Evolutionary conservation across 2,888 invertebrate species (phyloP).

Genomic region (Lottia scabra): DNA sequence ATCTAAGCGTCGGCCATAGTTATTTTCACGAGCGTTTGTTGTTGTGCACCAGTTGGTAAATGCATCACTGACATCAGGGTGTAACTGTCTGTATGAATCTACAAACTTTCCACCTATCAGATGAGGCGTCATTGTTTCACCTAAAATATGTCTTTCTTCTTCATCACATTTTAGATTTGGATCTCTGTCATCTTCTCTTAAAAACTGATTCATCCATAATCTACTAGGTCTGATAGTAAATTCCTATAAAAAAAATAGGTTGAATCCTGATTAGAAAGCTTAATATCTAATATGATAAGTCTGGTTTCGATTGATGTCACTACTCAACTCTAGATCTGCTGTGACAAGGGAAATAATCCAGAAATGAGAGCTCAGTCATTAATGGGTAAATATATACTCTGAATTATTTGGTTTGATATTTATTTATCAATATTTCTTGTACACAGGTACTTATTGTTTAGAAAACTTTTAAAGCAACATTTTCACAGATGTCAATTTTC

Average conservation of each 20-base stretch:
- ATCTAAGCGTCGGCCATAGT: conserved; percentile 72
- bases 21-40: conserved; percentile 70
- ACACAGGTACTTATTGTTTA: too few species aligned
- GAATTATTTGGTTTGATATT: too few species aligned
- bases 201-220: conserved; percentile 67
- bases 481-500: too few species aligned
- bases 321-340: too few species aligned
- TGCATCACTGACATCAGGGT: conserved; percentile 67
- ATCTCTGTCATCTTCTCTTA: conserved; percentile 50
- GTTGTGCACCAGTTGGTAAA: conserved; percentile 72
- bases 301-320: too few species aligned
- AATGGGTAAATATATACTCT: too few species aligned
- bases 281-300: too few species aligned
- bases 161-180: conserved; percentile 32
- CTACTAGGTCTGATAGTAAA: conserved; percentile 57
- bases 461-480: too few species aligned
- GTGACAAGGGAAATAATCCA: neutral
- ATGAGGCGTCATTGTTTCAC: conserved; percentile 28
- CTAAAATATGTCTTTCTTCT: conserved; percentile 8
- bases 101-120: conserved; percentile 62
- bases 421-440: too few species aligned
- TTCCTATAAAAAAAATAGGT: conserved; percentile 44
- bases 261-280: neutral
- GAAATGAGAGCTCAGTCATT: too few species aligned
- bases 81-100: conserved; percentile 70